Conservation (phyloP, 2,888 invertebrate genomes). For the Sympetrum striolatum region DNA sequence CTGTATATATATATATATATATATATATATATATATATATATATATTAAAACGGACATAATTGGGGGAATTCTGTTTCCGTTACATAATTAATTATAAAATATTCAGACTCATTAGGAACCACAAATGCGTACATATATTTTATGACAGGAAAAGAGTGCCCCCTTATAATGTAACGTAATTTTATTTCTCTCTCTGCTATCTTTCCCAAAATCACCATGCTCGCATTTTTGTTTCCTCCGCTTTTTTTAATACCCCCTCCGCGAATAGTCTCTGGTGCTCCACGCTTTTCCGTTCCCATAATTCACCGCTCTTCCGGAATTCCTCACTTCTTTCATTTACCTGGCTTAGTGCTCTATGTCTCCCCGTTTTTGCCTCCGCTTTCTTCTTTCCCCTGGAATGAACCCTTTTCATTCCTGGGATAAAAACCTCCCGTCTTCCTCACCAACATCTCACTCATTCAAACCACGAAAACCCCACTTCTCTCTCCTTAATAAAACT, state of each 20-base stretch:
- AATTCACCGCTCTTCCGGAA: background rate
- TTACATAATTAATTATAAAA: too few species aligned
- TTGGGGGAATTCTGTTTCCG: too few species aligned
- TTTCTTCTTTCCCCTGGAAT: background rate
- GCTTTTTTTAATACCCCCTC: background rate
- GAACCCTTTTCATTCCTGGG: background rate
- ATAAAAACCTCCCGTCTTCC: background rate
- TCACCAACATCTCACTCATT: background rate
- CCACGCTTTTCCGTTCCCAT: too few species aligned
- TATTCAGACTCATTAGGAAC: too few species aligned
- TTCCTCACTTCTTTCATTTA: background rate
- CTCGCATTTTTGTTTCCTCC: background rate
- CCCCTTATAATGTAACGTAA: background rate
- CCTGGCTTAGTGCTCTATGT: background rate
- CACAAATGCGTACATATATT: too few species aligned
- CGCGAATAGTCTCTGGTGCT: background rate
- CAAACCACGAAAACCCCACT: background rate
- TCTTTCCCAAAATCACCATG: background rate
- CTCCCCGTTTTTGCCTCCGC: background rate
- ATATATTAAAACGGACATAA: too few species aligned
- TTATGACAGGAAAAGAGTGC: too few species aligned
- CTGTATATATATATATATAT: too few species aligned
- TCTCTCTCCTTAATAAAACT: background rate
- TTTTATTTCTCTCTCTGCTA: background rate
- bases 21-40: too few species aligned